A percentile compares a stretch with the other conserved stretches of the same genome.
Evolutionary conservation across 2,797 vertebrate genomes (phyloP).

Genomic region (Odontamblyopus lacepedii): DNA sequence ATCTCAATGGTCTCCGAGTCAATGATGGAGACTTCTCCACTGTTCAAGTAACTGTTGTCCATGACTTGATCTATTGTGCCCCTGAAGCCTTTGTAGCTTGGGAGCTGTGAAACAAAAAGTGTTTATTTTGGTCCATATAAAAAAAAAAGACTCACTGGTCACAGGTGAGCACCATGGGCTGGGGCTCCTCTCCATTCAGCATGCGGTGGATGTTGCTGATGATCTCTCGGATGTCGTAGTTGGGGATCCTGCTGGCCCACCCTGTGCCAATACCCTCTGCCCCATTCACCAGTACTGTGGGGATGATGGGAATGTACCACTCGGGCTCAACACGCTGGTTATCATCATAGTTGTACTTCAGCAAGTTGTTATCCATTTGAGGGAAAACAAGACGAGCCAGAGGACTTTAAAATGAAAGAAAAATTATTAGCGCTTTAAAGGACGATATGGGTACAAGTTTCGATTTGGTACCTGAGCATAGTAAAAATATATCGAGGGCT

Average conservation of each 20-base stretch:
- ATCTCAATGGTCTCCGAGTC: constrained; percentile 96
- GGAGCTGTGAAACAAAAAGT: constrained; percentile 75
- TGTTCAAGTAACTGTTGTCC: constrained; percentile 88
- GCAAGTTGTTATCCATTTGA: constrained; percentile 85
- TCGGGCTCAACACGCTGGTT: constrained; percentile 96
- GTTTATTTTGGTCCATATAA: background rate
- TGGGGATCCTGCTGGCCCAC: constrained; percentile 95
- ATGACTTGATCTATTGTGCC: constrained; percentile 89
- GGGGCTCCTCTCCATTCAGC: constrained; percentile 87
- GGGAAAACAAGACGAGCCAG: constrained; percentile 91
- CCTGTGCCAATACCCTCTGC: constrained; percentile 96
- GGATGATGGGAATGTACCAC: constrained; percentile 98
- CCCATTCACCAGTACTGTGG: constrained; percentile 90
- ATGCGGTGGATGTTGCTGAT: constrained; percentile 88
- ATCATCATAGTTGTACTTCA: constrained; percentile 92
- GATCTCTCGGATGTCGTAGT: constrained; percentile 89
- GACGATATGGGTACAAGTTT: too few species aligned
- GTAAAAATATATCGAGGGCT: constrained; percentile 99
- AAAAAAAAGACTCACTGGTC: background rate
- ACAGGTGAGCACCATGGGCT: constrained; percentile 83
- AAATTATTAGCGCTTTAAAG: background rate
- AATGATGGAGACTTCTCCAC: constrained; percentile 91
- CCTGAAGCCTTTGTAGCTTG: constrained; percentile 93
- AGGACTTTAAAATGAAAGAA: constrained; percentile 67
- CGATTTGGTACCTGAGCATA: constrained; percentile 89